These are phyloP conservation scores for Siniperca scherzeri DNA, from an alignment of 2,797 vertebrate species.

Conservation along the genomic window DNA sequence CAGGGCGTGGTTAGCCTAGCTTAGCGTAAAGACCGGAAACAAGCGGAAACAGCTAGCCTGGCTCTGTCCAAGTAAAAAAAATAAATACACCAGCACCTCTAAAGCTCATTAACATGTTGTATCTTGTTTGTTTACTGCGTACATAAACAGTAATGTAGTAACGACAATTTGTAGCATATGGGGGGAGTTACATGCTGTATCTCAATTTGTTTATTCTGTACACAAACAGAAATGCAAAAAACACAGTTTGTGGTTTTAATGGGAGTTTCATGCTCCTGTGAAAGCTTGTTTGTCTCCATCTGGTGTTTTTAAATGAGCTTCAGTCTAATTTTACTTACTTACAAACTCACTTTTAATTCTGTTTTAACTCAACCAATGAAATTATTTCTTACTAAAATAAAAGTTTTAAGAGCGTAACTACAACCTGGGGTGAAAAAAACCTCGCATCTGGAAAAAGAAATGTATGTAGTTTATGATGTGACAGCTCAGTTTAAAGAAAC, in stretches of 20 bases:
- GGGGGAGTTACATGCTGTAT: not conserved
- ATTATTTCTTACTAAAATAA: not conserved
- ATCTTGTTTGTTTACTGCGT: not conserved
- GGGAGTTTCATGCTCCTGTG: not conserved
- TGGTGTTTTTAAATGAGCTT: not conserved
- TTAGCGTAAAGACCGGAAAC: too few relatives aligned
- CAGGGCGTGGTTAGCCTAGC: too few relatives aligned
- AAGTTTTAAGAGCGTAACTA: not conserved
- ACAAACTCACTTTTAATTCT: not conserved
- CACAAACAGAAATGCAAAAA: too few relatives aligned
- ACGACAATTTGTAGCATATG: not conserved
- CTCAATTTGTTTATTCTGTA: too few relatives aligned
- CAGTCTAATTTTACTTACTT: not conserved
- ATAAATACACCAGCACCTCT: too few relatives aligned
- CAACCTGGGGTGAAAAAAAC: not conserved
- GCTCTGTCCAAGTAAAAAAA: too few relatives aligned
- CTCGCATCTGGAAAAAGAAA: not conserved
- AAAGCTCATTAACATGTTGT: too few relatives aligned
- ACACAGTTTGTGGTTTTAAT: too few relatives aligned
- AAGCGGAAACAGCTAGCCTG: too few relatives aligned
- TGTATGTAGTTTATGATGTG: not conserved
- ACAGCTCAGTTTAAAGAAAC: not conserved
- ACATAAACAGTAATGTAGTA: not conserved
- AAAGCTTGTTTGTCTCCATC: not conserved
- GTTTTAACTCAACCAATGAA: constrained; percentile 13